Evolutionary conservation across 2,113 vertebrate genomes (phyloP), one percentile per base, ranked within the genome.

Genomic region (Seriola rivoliana): DNA sequence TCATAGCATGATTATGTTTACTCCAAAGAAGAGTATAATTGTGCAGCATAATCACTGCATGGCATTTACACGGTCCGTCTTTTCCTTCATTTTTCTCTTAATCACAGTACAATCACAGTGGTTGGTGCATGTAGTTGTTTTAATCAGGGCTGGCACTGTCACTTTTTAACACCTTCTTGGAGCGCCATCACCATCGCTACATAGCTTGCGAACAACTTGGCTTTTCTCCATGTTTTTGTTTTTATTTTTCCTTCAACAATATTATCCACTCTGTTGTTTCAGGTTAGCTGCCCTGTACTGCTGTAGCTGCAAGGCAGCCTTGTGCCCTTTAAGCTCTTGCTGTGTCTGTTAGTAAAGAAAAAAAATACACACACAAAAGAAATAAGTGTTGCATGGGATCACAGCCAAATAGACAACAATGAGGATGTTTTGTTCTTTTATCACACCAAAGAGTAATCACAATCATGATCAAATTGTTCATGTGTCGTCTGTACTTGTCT

Each of bases 1-100:
- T 50, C 25, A 71, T 68, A 34, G 68, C 21, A 25, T 85, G 76
- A 85, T 90, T 90, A 77, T 84, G 80, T 91, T 90, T 84, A 65
- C 52, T 55, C 44, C 14, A 68, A 65, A 83, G 68, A 71, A 77
- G 44, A 80, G 29, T 72, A 16, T 58, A 74, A 74, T 82, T 88
- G n/a, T 50, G 42, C 66, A 65, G 48, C 23, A 4, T 81, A 86
- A 86, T 90, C 75, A 68, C 78, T 72, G 83, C 52, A 64, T 84
- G 68, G 46, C 77, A 82, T 90, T 90, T 80, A 72, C 81, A 68
- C 57, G 0, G 52, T 78, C 54, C 44, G 62, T 29, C 64, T 71
- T 82, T 34, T 16, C 46, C 69, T 71, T 54, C 1, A 50, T 58
- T 80, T 84, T 85, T 80, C 17, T 71, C 36, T 80, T 74, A 86